Evolutionary conservation across 2,797 vertebrate species (phyloP).

Genomic region (Gallirallus australis): DNA sequence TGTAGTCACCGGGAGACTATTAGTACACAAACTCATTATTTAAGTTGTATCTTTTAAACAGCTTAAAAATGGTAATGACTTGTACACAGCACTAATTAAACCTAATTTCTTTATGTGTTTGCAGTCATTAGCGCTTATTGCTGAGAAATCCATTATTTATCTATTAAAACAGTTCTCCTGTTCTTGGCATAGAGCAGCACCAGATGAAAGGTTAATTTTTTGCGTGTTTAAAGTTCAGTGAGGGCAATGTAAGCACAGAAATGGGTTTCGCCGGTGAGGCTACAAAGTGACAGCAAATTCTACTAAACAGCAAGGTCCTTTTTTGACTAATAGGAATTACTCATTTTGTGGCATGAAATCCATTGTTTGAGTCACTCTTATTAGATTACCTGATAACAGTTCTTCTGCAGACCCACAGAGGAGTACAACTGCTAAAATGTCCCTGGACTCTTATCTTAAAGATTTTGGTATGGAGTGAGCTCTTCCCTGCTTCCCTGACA

Average conservation of each 20-base stretch:
- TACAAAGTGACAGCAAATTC: background rate
- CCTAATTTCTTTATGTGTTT: background rate
- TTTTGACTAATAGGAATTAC: background rate
- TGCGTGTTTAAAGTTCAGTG: background rate
- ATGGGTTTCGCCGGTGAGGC: background rate
- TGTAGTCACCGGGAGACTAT: background rate
- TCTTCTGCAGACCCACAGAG: background rate
- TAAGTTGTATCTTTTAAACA: background rate
- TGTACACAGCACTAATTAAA: background rate
- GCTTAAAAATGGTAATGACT: background rate
- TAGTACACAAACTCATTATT: background rate
- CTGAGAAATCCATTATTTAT: slow-evolving; percentile 5
- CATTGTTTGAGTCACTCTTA: background rate
- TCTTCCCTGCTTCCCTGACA: background rate
- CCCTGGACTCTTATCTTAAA: background rate
- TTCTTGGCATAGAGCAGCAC: background rate
- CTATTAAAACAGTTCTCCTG: background rate
- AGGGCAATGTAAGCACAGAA: background rate
- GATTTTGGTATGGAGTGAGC: background rate
- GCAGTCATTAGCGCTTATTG: background rate
- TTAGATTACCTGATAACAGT: background rate
- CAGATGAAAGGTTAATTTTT: slow-evolving; percentile 42
- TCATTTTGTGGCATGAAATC: background rate
- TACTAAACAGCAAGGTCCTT: background rate
- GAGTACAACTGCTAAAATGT: background rate